Base-by-base conservation (phyloP, 2,797 vertebrate genomes). In the Vireo griseus region DNA sequence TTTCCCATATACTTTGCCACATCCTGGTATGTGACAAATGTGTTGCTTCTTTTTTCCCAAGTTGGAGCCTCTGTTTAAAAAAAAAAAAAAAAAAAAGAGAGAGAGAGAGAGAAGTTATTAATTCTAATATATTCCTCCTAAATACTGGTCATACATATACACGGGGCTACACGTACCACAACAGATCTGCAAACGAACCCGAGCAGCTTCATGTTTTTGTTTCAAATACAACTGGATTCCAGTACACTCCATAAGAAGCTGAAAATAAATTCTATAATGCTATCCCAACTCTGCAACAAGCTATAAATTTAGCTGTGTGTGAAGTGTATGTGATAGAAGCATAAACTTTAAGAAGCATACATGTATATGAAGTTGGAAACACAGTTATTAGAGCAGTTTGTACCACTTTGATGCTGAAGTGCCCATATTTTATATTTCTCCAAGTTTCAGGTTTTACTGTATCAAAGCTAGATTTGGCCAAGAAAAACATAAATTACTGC, bases 1-100 rank as follows among this genome's bases (percentile, higher is more conserved):
- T 95, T 99, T 99, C 86, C 99, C 99, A 87, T 98, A 98, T 4
- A 98, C 98, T 97, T 98, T 98, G 88, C 98, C 98, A 97, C 98
- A 98, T 37, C 99, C 99, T 13, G 98, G 98, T 91, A 99, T 99
- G 97, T 99, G 99, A 98, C 99, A 99, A 97, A 99, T 99, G 97
- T 99, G 98, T 95, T 98, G 98, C 97, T 99, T 99, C 98, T 99
- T 99, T 97, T 99, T 99, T 81, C 99, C 99, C 96, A 98, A 98
- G 98, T 98, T 98, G 89, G 99, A 98, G 85, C 99, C 99, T 98
- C 99, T 99, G 98, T 96, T 92, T 17, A 91, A 24, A 73, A 57
- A 37, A 67, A 39, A 16, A 13, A 37, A 11, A 21, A 24, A 31
- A 14, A 11, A 20, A 10, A 19, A n/a, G 39, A 39, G 39, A 40